Evolutionary conservation across 2,797 vertebrate genomes (phyloP).

Genomic region (Mareca penelope): DNA sequence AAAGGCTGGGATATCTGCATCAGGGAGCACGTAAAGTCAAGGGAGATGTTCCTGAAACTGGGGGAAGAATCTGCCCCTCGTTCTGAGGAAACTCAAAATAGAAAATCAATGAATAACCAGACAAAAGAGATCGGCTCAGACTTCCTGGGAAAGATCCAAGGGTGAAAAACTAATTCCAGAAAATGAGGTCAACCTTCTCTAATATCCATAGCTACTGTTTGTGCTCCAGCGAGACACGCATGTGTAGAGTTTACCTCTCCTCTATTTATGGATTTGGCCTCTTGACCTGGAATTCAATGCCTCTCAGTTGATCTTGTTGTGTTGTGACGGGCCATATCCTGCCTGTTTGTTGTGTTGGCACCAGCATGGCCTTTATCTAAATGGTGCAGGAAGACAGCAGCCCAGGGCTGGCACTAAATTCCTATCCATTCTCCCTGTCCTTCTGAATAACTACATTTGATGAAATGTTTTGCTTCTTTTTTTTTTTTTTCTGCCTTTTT

Average conservation of each 20-base stretch:
- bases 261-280: constrained; percentile 68
- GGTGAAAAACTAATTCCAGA: constrained; percentile 60
- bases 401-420: background rate
- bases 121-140: constrained; percentile 14
- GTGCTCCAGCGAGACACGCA: constrained; percentile 33
- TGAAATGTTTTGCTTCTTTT: fast-evolving
- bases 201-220: constrained; percentile 68
- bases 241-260: constrained; percentile 53
- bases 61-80: background rate
- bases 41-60: background rate
- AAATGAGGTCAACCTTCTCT: constrained; percentile 65
- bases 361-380: background rate
- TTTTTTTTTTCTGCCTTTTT: background rate
- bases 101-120: constrained; percentile 54
- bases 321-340: constrained; percentile 35
- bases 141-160: constrained; percentile 66
- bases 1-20: background rate
- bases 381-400: background rate
- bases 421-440: background rate
- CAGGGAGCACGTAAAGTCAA: background rate
- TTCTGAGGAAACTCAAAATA: constrained; percentile 10
- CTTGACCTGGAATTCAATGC: constrained; percentile 58
- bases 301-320: constrained; percentile 12
- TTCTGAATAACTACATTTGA: background rate
- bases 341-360: constrained; percentile 36